Conservation (phyloP, 2,888 invertebrate genomes). For the Tiliacea citrago region DNA sequence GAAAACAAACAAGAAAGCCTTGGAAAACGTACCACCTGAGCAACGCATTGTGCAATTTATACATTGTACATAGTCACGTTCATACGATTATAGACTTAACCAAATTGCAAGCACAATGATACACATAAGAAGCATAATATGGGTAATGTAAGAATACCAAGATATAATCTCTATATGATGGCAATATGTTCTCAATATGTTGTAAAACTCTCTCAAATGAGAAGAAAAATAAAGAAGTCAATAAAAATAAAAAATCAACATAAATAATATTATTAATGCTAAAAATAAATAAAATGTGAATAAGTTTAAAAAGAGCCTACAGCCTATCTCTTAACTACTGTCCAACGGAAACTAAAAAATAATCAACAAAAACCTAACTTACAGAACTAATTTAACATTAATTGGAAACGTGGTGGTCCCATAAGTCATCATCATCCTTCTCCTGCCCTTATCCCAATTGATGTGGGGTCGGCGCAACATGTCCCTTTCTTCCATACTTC, state of each 20-base stretch:
- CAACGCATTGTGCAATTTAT: conserved; percentile 47
- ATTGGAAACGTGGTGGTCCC: not conserved
- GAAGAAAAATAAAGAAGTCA: too few relatives aligned
- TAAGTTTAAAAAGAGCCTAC: not conserved
- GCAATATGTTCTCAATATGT: too few relatives aligned
- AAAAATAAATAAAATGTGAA: not conserved
- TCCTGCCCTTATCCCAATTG: too few relatives aligned
- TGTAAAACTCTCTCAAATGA: too few relatives aligned
- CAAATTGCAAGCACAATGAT: not conserved
- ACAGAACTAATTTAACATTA: not conserved
- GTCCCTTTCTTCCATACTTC: too few relatives aligned
- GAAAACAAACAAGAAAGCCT: conserved; percentile 49
- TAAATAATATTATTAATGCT: too few relatives aligned
- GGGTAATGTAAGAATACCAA: not conserved
- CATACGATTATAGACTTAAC: conserved; percentile 26
- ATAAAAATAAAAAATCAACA: too few relatives aligned
- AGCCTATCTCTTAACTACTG: not conserved
- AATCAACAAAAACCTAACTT: not conserved
- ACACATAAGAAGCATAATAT: not conserved
- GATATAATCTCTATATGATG: not conserved
- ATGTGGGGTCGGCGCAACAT: too few relatives aligned
- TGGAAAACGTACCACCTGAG: conserved; percentile 54
- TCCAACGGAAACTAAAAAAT: not conserved
- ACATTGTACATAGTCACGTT: conserved; percentile 36
- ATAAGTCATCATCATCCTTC: too few relatives aligned